Base-by-base conservation (phyloP, 2,113 vertebrate genomes). In the Esox niger region DNA sequence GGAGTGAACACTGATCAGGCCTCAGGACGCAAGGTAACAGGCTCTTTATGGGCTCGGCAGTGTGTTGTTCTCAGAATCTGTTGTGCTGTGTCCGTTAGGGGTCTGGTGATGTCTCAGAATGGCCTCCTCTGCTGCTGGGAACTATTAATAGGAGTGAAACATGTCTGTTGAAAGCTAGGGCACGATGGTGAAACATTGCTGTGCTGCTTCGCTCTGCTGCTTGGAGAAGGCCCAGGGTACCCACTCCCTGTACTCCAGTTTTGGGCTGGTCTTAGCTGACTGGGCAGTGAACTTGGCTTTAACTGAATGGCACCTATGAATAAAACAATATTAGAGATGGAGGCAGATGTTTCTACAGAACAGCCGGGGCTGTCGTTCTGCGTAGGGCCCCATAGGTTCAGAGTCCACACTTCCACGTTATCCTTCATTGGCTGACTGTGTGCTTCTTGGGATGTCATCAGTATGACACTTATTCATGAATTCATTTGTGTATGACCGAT, bases 61-160 rank as follows among this genome's bases (percentile, higher is more conserved):
- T 68, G 74, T 64, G 76, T 70, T 75, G 64, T 30, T 67, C 55
- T 73, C n/a, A 2, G 69, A 69, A 79, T 71, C 20, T 54, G 76
- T 68, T 75, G 27, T 79, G 76, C 73, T 75, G 62, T 25, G 67
- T 79, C 77, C 79, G 79, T 80, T 83, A 77, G 75, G 71, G 81
- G 74, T 76, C 71, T 79, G 80, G 65, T 82, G 75, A 84, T 47
- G 35, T 73, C 74, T 83, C 67, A 78, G 80, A 80, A 77, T 82
- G 86, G 85, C 86, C 82, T 88, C 71, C 82, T 82, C 75, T 79
- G 77, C 81, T 80, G 78, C 79, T 43, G 79, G 69, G 71, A 79
- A 88, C 90, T 92, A 91, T 92, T 91, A 89, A 87, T 92, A 92
- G 90, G 79, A 71, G 75, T 71, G 49, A 61, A 72, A 72, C 2